Percentiles rank a stretch among this genome's conserved stretches.
Evolutionary conservation across 2,797 vertebrate genomes (phyloP).

Genomic region (Moxostoma hubbsi): DNA sequence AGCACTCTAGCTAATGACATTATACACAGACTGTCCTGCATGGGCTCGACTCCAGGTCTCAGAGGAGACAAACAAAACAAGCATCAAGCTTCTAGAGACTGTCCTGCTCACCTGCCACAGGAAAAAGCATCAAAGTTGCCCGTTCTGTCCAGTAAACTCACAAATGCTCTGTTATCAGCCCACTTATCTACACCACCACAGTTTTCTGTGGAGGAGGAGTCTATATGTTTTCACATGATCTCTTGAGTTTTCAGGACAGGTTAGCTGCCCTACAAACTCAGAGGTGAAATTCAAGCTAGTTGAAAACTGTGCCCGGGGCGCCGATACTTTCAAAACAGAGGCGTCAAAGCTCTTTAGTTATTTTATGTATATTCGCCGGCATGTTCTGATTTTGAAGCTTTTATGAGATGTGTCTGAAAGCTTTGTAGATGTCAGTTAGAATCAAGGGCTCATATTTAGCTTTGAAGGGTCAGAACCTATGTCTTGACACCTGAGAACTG

Average conservation of each 20-base stretch:
- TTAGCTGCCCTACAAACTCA: constrained; percentile 34
- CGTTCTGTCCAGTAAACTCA: constrained; percentile 38
- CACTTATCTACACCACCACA: background rate
- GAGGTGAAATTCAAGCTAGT: constrained; percentile 35
- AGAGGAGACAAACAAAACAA: constrained; percentile 59
- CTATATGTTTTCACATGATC: constrained; percentile 28
- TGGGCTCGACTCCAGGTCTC: constrained; percentile 67
- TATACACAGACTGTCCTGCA: constrained; percentile 70
- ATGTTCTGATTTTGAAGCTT: constrained; percentile 42
- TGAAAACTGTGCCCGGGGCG: constrained; percentile 8
- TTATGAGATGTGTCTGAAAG: constrained; percentile 38
- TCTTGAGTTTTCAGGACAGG: constrained; percentile 40
- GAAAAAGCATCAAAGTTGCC: constrained; percentile 7
- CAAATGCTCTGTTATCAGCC: background rate
- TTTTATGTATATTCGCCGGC: constrained; percentile 27
- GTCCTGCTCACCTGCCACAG: constrained; percentile 51
- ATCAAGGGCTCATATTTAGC: constrained; percentile 51
- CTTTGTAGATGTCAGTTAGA: constrained; percentile 54
- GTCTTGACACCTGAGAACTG: constrained; percentile 47
- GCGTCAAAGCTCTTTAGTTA: constrained; percentile 13
- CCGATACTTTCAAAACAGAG: background rate
- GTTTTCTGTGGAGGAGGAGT: background rate
- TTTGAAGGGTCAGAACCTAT: constrained; percentile 47
- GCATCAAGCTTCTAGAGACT: constrained; percentile 24
- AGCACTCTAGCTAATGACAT: constrained; percentile 83